Evolutionary conservation across 1,140 invertebrate genomes (phyloP), one percentile per base, ranked within the genome.

Genomic region (Diabrotica virgifera): DNA sequence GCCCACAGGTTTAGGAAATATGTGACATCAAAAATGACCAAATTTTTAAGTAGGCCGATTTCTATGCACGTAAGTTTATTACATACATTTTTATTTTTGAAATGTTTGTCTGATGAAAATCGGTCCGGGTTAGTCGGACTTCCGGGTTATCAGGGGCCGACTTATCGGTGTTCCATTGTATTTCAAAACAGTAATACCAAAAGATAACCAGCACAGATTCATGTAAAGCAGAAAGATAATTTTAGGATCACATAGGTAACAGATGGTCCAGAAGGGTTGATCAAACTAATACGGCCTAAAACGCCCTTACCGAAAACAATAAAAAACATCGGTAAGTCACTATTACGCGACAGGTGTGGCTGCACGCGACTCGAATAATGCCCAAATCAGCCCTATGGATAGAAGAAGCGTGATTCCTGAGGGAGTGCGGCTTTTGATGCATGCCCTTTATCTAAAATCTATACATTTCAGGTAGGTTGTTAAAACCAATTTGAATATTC

Each of bases 181-280:
- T 24, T 24, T 24, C 4, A 24, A 24, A 24, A 24, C 24, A 24
- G 24, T 24, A 24, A 24, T 2, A 24, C 24, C 24, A 24, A 24
- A 24, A 24, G 24, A 24, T 24, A 24, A 24, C 24, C 24, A 24
- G 24, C 24, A 24, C 24, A 2, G 24, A 24, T 24, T 24, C 4
- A 24, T 24, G 24, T 24, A 24, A 24, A 24, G 24, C 24, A 24
- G 1, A 24, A 24, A 24, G 24, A 24, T 24, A 24, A 24, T 24
- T 24, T 24, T 24, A 24, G 24, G 24, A 24, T 24, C 24, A 24
- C 24, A 46, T 3, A 46, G 4, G 40, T 46, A 46, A 46, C 40
- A 46, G 40, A 46, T 46, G 40, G 40, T 46, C 40, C 40, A 46
- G 40, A 46, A 46, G 40, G 40, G 40, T 46, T 46, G 40, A 46